Base-by-base conservation (phyloP, 2,888 invertebrate genomes). In the Cataglyphis cursor region DNA sequence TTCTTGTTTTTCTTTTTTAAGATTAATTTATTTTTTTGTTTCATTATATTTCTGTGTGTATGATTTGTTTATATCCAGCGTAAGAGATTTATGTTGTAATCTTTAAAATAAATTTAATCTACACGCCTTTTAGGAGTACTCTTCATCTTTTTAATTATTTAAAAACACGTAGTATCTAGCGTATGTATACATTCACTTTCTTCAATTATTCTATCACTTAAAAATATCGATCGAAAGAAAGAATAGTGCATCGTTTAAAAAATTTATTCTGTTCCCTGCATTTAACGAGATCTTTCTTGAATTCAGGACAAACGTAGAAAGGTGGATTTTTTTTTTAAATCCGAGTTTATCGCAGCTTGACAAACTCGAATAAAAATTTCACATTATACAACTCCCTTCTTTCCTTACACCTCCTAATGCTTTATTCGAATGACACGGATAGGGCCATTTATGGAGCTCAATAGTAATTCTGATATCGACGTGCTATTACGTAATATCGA, bases 401-500 rank as follows among this genome's bases (percentile, higher is more conserved):
- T 51, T n/a, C 51, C 2, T 18, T 6, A n/a, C 8, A 6, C n/a
- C n/a, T 8, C 31, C 4, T 12, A 18, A 35, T 57, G 54, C 57
- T 57, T 28, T 59, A 72, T 59, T 57, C n/a, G 18, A 70, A 8
- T 28, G 57, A 78, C 44, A 59, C 12, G 12, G 21, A 70, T 78
- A 78, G 59, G 12, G 15, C 18, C 59, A 78, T 78, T 78, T 72
- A 59, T 15, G 44, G n/a, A n/a, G 57, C 21, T 8, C 57, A 59
- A 70, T 78, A 78, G 31, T 57, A 68, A 78, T 9, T 59, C 18
- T 41, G 72, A 80, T 59, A 80, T 59, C 59, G 24, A 3, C 3
- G 4, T 51, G 35, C 66, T 66, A 51, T 72, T 80, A 72, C 72
- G 18, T 72, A 59, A 78, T 35, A 51, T 80, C 24, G 57, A 72